Evolutionary conservation across 2,888 invertebrate species (phyloP).

Genomic region (Pocota personata): DNA sequence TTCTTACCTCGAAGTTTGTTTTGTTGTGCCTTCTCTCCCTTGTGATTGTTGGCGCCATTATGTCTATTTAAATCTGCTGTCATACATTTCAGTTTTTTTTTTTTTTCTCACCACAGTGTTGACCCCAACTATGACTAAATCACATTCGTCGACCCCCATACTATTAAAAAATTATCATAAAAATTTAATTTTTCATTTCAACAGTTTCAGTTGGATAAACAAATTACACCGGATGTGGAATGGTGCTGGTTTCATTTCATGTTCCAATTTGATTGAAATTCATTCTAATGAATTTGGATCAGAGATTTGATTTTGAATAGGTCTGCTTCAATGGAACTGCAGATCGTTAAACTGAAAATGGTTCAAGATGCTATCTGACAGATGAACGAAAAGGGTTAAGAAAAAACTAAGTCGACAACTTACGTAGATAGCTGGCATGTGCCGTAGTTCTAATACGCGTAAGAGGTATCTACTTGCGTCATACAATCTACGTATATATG

Average conservation of each 20-base stretch:
- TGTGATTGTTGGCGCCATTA: neutral
- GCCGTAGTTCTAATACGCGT: too few relatives aligned
- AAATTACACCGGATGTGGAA: slow-evolving; percentile 7
- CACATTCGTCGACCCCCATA: too few relatives aligned
- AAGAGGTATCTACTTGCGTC: too few relatives aligned
- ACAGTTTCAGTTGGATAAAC: neutral
- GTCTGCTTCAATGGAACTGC: neutral
- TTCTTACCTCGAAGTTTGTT: neutral
- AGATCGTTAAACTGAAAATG: neutral
- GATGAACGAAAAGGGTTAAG: too few relatives aligned
- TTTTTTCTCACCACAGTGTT: neutral
- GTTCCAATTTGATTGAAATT: neutral
- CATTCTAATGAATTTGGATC: neutral
- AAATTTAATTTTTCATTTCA: neutral
- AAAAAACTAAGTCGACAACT: too few relatives aligned
- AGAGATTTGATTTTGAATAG: neutral
- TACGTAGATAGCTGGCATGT: too few relatives aligned
- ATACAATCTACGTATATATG: too few relatives aligned
- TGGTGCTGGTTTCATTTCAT: neutral
- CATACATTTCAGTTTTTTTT: neutral
- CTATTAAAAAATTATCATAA: slow-evolving; percentile 5
- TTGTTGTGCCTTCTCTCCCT: neutral
- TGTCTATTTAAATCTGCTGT: neutral
- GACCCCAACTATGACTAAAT: too few relatives aligned
- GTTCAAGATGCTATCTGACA: too few relatives aligned